Evolutionary conservation across 2,888 invertebrate species (phyloP), one percentile per base, ranked within the genome.

Genomic region (Pharmacophagus antenor): DNA sequence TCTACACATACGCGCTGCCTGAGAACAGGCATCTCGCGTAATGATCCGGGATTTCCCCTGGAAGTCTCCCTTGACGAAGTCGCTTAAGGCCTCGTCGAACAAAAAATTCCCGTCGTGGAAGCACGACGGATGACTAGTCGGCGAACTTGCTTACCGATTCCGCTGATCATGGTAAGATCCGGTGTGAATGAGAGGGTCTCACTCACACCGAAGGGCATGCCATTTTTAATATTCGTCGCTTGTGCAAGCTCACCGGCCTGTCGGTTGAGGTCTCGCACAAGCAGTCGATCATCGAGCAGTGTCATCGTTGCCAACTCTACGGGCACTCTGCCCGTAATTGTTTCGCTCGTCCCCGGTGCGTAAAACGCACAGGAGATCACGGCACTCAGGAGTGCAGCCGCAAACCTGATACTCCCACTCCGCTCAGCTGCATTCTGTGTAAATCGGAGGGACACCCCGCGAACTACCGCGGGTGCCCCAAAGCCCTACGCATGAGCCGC

Each of bases 321-420:
- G n/a, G n/a, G n/a, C n/a, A n/a, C n/a, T n/a, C n/a, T n/a, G n/a
- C n/a, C n/a, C n/a, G n/a, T n/a, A n/a, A n/a, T n/a, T n/a, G n/a
- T n/a, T n/a, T n/a, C n/a, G n/a, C n/a, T 21, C 46, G 41, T 0
- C 58, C 62, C 3, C 51, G 63, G 20, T 64, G 63, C 56, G 63
- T 64, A 0, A 64, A 63, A 31, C 63, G 59, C 53, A 47, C 62
- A 2, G 63, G 54, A 0, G 58, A 58, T 22, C 63, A 63, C 31
- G 22, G 15, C 17, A 61, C 58, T 0, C 23, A 6, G 0, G 59
- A 61, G 1, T 63, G 65, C 15, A 1, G 23, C 0, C 37, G 60
- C 1, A 49, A 44, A 0, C n/a, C 18, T 1, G 27, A 31, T 2
- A 25, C 20, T 0, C 17, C 31, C 0, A 27, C 25, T 0, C 57